Base-by-base conservation (phyloP, 2,797 vertebrate genomes). In the Epinephelus malabaricus region DNA sequence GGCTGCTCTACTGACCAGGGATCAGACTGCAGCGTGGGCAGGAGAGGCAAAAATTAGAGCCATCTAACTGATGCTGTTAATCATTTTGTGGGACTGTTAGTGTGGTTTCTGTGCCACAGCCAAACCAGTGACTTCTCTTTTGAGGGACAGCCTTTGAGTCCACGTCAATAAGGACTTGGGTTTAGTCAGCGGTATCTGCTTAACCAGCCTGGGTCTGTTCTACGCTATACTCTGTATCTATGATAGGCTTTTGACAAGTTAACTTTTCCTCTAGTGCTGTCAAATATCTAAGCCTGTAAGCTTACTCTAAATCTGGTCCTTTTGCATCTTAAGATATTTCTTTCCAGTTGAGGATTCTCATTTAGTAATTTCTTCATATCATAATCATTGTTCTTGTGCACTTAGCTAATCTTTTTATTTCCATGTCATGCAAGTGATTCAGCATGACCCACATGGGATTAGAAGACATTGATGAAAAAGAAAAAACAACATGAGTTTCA, bases 1-100 rank as follows among this genome's bases (percentile, higher is more conserved):
- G 21, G 19, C 59, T 3, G 63, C 65, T 66, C 43, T 17, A 2
- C 81, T 30, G 58, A 84, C 62, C 70, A 46, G 13, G 43, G 78
- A 84, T 45, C 73, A 63, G 9, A 23, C 46, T 1, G 45, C 8
- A 25, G 50, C 17, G 12, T 12, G 38, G 59, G 34, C 49, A 59
- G 58, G 71, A 51, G 8, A 43, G 30, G 18, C 19, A 27, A 19
- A 54, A n/a, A 25, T 45, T 0, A 0, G 34, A 10, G 13, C 27
- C 25, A 27, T 59, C 15, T 23, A 30, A 8, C 15, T 6, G 34
- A 43, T 8, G 19, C 18, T 34, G 6, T 1, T 46, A 1, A 46
- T 61, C 7, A 11, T 40, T n/a, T 30, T 9, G 10, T 10, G 13
- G 55, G 19, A 30, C 9, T 12, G 2, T 1, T 14, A 15, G 21